Conservation (phyloP, 2,797 vertebrate genomes). For the Cirrhinus molitorella region DNA sequence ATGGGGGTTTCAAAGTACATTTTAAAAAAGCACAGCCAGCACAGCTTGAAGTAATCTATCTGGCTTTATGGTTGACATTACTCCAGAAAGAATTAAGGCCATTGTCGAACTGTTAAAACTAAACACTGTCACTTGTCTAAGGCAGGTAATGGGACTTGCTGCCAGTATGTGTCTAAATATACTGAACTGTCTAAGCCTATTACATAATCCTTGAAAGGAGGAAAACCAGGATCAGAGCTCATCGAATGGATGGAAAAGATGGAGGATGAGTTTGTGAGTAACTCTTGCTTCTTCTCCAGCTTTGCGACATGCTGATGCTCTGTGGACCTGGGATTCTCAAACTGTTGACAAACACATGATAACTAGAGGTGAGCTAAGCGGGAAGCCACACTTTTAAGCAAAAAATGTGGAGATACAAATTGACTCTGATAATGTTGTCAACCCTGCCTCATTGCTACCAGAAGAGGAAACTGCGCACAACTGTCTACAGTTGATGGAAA, state of each 20-base stretch:
- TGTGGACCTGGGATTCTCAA: background rate
- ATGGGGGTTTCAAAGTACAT: background rate
- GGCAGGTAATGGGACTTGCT: background rate
- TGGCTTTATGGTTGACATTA: background rate
- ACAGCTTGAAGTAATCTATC: background rate
- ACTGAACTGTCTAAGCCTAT: background rate
- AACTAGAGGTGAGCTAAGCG: background rate
- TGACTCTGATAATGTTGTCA: background rate
- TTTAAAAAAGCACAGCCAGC: background rate
- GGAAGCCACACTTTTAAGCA: background rate
- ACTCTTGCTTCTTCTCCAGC: background rate
- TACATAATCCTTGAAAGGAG: background rate
- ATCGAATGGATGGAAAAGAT: background rate
- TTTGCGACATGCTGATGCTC: background rate
- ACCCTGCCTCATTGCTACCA: background rate
- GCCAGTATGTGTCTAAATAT: background rate
- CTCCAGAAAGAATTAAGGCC: background rate
- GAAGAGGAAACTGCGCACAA: background rate
- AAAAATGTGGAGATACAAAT: background rate
- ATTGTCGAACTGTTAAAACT: background rate
- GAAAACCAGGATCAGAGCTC: background rate
- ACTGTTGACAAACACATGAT: background rate
- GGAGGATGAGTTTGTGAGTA: background rate
- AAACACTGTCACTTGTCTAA: background rate
- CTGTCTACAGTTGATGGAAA: background rate